A percentile compares a stretch with the other conserved stretches of the same genome.
phyloP scores from a whole-genome alignment of 2,888 invertebrate species.

The Melinopterus prodromus region DNA sequence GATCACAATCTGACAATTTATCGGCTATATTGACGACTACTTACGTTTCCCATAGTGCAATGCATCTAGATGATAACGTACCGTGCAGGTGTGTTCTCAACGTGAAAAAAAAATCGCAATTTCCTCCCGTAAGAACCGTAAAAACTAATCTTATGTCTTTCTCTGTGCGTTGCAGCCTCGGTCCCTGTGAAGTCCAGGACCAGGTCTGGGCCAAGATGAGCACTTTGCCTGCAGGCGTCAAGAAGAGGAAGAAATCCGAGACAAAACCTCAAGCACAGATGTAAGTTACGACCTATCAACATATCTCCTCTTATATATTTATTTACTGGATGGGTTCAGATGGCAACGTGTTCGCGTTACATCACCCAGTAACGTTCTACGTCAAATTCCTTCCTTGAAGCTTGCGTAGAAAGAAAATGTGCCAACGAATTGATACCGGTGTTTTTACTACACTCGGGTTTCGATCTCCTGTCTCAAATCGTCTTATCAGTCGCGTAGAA shows the following conservation, averaged over 20 bases:
- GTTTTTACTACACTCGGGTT: neutral
- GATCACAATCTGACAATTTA: slow-evolving; percentile 28
- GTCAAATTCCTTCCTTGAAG: neutral
- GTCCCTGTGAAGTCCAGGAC: slow-evolving; percentile 90
- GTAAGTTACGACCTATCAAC: slow-evolving; percentile 60
- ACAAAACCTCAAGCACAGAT: slow-evolving; percentile 70
- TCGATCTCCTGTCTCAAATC: neutral
- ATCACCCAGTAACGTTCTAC: neutral
- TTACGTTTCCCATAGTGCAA: slow-evolving; percentile 24
- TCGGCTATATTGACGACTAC: slow-evolving; percentile 26
- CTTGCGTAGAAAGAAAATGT: neutral
- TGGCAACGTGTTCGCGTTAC: neutral
- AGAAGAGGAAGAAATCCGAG: slow-evolving; percentile 70
- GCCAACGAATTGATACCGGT: neutral
- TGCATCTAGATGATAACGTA: slow-evolving; percentile 24
- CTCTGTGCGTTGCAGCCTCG: slow-evolving; percentile 72
- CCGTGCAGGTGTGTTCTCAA: slow-evolving; percentile 26
- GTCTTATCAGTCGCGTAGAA: neutral
- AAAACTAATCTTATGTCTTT: neutral
- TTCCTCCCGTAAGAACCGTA: slow-evolving; percentile 6
- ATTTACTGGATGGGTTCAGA: neutral
- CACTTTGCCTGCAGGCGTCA: slow-evolving; percentile 71
- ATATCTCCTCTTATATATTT: neutral
- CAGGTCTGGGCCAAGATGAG: slow-evolving; percentile 88
- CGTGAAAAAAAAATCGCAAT: neutral